Base-by-base conservation (phyloP, 2,113 vertebrate genomes). In the Misgurnus mizolepis region DNA sequence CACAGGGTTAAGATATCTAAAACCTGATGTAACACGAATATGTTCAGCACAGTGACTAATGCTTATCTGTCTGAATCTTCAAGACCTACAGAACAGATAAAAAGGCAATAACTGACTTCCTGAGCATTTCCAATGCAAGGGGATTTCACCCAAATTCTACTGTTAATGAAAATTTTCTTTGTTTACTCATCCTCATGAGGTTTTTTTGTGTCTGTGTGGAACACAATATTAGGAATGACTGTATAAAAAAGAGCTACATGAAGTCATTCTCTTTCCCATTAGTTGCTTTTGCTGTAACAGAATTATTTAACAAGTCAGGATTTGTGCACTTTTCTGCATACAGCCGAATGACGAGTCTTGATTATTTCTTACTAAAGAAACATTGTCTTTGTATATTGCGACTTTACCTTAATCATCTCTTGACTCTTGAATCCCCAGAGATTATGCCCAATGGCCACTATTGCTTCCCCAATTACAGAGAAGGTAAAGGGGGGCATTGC, bases 371-470 rank as follows among this genome's bases (percentile, higher is more conserved):
- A 41, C 39, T 47, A n/a, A 64, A 15, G 17, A 47, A 68, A 45
- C 34, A 77, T 66, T 40, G n/a, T 60, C 62, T 53, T 64, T 79
- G 61, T 40, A 60, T 77, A 64, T 60, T 64, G 14, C 39, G 73
- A 75, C 39, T 79, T 39, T 65, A 69, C 14, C 56, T 78, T 81
- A 81, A 78, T 81, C 83, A 75, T 75, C 62, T 70, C 55, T 72
- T 70, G 69, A 79, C 78, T 82, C 70, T n/a, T n/a, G n/a, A n/a
- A 49, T 79, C 80, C 34, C 43, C 11, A 27, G 62, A 66, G 64
- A 84, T 79, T 69, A 84, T 82, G 50, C 80, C 72, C 80, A 70
- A 47, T 81, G 75, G 75, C 64, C 64, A 55, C 55, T 56, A 60
- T 62, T 80, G 66, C 80, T 78, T 79, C 67, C 60, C 65, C 58